Evolutionary conservation across 2,888 invertebrate genomes (phyloP).

Genomic region (Harmothoe impar): DNA sequence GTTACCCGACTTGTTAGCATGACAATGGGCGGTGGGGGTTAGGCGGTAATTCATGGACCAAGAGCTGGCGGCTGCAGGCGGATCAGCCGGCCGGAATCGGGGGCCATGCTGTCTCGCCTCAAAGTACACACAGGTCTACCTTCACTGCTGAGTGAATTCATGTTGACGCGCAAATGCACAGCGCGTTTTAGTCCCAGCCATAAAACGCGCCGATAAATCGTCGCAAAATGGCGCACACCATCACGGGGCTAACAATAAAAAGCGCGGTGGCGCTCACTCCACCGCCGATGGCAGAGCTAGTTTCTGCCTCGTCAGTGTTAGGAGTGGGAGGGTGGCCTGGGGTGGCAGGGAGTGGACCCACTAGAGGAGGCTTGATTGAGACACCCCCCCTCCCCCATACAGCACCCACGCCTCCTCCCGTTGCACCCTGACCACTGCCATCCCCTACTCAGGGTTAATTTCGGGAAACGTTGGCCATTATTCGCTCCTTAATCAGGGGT

Average conservation of each 20-base stretch:
- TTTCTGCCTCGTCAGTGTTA: background rate
- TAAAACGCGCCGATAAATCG: constrained; percentile 32
- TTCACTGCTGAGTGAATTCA: background rate
- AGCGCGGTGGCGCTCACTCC: background rate
- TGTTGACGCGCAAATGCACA: background rate
- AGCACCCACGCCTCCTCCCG: too few relatives aligned
- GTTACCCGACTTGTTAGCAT: background rate
- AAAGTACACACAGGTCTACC: background rate
- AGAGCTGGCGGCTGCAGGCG: background rate
- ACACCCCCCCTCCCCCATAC: too few relatives aligned
- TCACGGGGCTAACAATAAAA: constrained; percentile 17
- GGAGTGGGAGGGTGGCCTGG: background rate
- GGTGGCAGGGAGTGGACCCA: background rate
- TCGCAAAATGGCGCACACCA: background rate
- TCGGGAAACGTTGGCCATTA: background rate
- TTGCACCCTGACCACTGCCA: too few relatives aligned
- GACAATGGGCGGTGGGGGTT: background rate
- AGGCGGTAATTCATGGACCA: background rate
- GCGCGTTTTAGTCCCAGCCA: constrained; percentile 2
- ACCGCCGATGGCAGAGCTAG: background rate
- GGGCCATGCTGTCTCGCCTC: background rate
- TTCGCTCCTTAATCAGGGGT: constrained; percentile 8
- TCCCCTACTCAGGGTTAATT: constrained; percentile 7
- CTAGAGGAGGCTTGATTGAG: too few relatives aligned
- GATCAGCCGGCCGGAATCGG: background rate